These are phyloP conservation scores for Okamejei kenojei DNA, from an alignment of 2,797 vertebrate genomes.

Conservation along the genomic window DNA sequence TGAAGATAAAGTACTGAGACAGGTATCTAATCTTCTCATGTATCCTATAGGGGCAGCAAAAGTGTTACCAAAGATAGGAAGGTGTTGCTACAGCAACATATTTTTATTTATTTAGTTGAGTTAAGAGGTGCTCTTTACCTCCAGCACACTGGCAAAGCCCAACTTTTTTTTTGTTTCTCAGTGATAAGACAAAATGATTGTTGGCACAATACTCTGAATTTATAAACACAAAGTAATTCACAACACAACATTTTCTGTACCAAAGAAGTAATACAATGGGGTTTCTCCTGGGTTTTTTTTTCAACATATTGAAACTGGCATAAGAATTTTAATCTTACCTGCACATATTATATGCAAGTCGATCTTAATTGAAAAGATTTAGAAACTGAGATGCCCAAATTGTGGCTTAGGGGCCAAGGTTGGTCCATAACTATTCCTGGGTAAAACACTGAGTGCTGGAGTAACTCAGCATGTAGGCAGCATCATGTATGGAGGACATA, in stretches of 20 bases:
- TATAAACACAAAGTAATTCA: slow-evolving; percentile 11
- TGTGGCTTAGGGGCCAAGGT: too few species aligned
- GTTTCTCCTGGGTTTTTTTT: not conserved
- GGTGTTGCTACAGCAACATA: slow-evolving; percentile 33
- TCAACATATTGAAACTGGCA: not conserved
- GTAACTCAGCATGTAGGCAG: too few species aligned
- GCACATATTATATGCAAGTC: not conserved
- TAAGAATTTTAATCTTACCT: not conserved
- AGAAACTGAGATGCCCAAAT: too few species aligned
- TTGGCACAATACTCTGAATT: not conserved
- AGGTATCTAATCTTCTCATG: slow-evolving; percentile 29
- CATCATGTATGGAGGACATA: too few species aligned
- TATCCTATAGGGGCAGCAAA: slow-evolving; percentile 30
- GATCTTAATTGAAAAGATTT: not conserved
- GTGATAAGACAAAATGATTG: slow-evolving; percentile 20
- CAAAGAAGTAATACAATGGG: not conserved
- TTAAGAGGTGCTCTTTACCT: slow-evolving; percentile 26
- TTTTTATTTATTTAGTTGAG: slow-evolving; percentile 33
- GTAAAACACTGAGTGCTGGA: too few species aligned
- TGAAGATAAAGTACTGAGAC: slow-evolving; percentile 5
- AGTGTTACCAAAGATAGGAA: slow-evolving; percentile 33
- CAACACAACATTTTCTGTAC: not conserved
- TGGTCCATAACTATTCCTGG: too few species aligned
- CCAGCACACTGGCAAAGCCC: not conserved
- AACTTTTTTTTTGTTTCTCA: not conserved